Conservation (phyloP, 1,140 invertebrate species). For the Orchesella cincta region DNA sequence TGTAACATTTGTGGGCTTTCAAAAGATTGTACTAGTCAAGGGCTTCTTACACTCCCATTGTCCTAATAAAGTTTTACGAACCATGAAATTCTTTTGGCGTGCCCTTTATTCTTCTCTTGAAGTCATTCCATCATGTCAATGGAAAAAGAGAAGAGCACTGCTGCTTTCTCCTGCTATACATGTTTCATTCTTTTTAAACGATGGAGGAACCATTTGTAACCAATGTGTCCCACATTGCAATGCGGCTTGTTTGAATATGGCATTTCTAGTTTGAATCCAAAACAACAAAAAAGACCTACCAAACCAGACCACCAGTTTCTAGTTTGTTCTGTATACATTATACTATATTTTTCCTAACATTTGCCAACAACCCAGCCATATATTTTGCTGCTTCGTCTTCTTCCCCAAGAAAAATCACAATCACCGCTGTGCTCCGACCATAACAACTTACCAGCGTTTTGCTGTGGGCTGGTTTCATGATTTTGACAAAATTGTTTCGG, state of each 20-base stretch:
- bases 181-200: too few species aligned
- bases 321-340: too few species aligned
- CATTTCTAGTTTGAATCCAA: too few species aligned
- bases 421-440: neutral
- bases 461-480: neutral
- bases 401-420: neutral
- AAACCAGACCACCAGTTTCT: too few species aligned
- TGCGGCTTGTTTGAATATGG: neutral
- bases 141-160: neutral
- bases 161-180: neutral
- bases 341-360: too few species aligned
- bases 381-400: neutral
- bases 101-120: conserved; percentile 24
- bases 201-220: too few species aligned
- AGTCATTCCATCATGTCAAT: conserved; percentile 6
- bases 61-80: conserved; percentile 43
- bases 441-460: neutral
- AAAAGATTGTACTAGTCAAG: neutral
- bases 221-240: neutral
- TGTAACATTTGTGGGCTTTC: conserved; percentile 17
- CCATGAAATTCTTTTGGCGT: conserved; percentile 41
- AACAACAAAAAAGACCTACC: too few species aligned
- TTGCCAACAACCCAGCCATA: too few species aligned
- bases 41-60: neutral
- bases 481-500: neutral